Percentiles rank a stretch among this genome's conserved stretches.
phyloP scores from a whole-genome alignment of 2,113 vertebrate species.

The Psophia crepitans region DNA sequence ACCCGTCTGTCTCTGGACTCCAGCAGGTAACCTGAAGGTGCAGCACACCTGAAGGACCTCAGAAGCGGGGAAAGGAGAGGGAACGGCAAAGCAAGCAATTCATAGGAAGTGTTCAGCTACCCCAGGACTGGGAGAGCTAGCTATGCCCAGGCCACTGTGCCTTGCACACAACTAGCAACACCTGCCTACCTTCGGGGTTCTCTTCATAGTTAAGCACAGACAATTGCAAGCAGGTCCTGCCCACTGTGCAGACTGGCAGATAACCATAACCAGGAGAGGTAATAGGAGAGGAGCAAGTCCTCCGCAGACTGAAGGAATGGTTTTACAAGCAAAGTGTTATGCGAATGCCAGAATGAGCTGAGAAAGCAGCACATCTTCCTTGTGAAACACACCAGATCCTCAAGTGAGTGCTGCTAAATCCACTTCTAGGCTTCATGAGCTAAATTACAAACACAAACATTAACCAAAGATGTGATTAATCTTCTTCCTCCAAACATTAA shows the following conservation, averaged over 20 bases:
- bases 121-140: not conserved
- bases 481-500: not conserved
- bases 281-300: not conserved
- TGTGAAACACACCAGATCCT: not conserved
- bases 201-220: not conserved
- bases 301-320: not conserved
- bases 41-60: not conserved
- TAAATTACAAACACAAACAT: not conserved
- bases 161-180: accelerated
- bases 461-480: not conserved
- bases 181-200: not conserved
- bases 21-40: not conserved
- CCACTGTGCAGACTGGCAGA: not conserved
- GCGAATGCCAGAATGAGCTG: not conserved
- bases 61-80: not conserved
- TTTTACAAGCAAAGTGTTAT: not conserved
- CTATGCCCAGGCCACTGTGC: not conserved
- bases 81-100: not conserved
- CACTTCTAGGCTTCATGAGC: not conserved
- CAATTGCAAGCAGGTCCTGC: not conserved
- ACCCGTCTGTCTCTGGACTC: not conserved
- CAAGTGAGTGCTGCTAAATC: not conserved
- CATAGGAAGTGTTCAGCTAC: not conserved
- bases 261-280: not conserved
- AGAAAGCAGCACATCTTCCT: not conserved